Evolutionary conservation across 2,888 invertebrate species (phyloP).

Genomic region (Eupeodes latifasciatus): DNA sequence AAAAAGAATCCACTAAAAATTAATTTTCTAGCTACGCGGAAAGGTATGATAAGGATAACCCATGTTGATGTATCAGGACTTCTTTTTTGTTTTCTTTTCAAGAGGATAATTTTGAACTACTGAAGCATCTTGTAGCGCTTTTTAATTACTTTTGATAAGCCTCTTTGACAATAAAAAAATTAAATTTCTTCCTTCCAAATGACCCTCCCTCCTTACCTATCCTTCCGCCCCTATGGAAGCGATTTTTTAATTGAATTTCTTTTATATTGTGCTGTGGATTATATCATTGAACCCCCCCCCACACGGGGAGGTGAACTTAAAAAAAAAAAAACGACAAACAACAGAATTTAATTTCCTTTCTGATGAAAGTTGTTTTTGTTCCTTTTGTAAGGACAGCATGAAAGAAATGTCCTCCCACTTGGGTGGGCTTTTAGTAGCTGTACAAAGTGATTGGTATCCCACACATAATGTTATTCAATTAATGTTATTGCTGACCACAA

Average conservation of each 20-base stretch:
- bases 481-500: conserved; percentile 13
- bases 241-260: conserved; percentile 21
- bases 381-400: conserved; percentile 9
- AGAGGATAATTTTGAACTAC: conserved; percentile 16
- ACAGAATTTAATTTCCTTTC: conserved; percentile 13
- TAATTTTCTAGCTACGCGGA: not conserved
- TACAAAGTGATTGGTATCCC: not conserved
- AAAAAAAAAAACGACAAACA: not conserved
- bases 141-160: conserved; percentile 32
- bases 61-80: conserved; percentile 14
- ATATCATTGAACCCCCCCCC: not conserved
- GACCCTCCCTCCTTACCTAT: not conserved
- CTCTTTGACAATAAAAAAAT: conserved; percentile 29
- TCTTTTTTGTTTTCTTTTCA: not conserved
- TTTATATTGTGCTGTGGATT: not conserved
- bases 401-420: not conserved
- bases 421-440: too few relatives aligned
- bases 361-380: conserved; percentile 1
- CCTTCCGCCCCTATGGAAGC: too few relatives aligned
- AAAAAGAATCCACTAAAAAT: not conserved
- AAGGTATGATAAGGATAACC: conserved; percentile 12
- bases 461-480: conserved; percentile 26
- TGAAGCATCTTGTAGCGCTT: conserved; percentile 9
- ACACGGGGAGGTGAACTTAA: not conserved
- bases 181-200: not conserved